Conservation (phyloP, 2,113 vertebrate species). For the Potamarius usumacintae region DNA sequence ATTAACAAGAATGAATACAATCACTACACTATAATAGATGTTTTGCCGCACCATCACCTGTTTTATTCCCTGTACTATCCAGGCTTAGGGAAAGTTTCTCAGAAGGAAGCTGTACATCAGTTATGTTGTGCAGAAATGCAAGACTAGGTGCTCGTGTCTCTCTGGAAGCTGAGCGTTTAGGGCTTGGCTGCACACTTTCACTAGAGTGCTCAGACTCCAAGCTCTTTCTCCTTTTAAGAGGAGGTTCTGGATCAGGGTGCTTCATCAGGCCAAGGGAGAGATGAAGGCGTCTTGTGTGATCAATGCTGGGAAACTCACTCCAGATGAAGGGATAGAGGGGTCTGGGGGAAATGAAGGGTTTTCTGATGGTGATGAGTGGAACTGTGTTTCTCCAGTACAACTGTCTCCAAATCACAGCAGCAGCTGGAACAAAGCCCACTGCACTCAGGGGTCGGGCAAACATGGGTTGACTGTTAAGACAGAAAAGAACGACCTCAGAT, state of each 20-base stretch:
- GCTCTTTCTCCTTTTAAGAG: slow-evolving; percentile 77
- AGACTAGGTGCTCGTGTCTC: not conserved
- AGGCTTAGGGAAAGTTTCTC: not conserved
- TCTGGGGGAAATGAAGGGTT: slow-evolving; percentile 61
- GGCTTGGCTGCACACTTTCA: not conserved
- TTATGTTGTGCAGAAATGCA: not conserved
- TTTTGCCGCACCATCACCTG: slow-evolving; percentile 19
- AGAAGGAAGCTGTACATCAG: not conserved
- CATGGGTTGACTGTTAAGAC: slow-evolving; percentile 78
- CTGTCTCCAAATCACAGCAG: slow-evolving; percentile 61
- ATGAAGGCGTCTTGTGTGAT: slow-evolving; percentile 66
- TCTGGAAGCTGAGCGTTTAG: not conserved
- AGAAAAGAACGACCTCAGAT: not conserved
- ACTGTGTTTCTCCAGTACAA: slow-evolving; percentile 66
- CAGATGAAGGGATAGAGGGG: slow-evolving; percentile 41
- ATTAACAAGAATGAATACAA: not conserved
- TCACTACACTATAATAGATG: not conserved
- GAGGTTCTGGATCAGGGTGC: slow-evolving; percentile 70
- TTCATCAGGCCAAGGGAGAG: slow-evolving; percentile 73
- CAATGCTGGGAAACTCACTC: slow-evolving; percentile 54
- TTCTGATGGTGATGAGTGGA: slow-evolving; percentile 52
- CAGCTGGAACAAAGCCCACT: slow-evolving; percentile 69
- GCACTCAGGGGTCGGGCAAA: slow-evolving; percentile 76
- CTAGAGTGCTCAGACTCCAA: not conserved
- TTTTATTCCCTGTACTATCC: not conserved